phyloP scores from a whole-genome alignment of 2,797 vertebrate genomes.

The Peromyscus nudipes region DNA sequence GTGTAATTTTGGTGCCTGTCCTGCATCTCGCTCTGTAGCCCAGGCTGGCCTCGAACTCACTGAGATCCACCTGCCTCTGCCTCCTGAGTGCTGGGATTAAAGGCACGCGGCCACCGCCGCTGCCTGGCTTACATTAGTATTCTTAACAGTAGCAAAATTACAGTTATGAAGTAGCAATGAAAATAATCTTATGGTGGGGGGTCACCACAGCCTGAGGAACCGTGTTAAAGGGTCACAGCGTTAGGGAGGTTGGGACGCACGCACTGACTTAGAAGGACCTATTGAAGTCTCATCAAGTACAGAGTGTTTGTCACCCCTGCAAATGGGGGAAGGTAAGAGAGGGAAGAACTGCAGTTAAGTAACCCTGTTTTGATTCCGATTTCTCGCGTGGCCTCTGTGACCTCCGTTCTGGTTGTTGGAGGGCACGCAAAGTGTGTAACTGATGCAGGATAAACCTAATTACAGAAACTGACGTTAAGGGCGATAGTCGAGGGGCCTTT shows the following conservation, averaged over 20 bases:
- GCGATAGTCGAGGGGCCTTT: neutral
- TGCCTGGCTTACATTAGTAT: neutral
- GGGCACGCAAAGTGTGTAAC: neutral
- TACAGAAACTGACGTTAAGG: neutral
- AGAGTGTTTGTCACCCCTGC: neutral
- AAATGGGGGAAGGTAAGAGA: neutral
- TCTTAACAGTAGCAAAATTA: neutral
- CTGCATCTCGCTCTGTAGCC: no score
- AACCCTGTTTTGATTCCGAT: neutral
- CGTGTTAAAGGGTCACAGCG: neutral
- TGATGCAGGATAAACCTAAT: neutral
- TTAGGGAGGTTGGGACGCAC: neutral
- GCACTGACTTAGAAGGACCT: no score
- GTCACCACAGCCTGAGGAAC: neutral
- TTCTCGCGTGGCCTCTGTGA: neutral
- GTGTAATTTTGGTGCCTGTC: no score
- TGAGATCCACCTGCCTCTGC: no score
- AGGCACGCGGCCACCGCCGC: accelerated
- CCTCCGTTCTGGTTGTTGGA: neutral
- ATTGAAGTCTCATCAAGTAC: neutral
- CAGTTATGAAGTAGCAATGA: neutral
- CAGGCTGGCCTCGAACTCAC: no score
- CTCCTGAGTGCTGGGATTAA: no score
- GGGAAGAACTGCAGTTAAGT: no score
- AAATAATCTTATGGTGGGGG: neutral